These are phyloP conservation scores for Pitta sordida DNA, from an alignment of 2,113 vertebrate species.

Conservation along the genomic window DNA sequence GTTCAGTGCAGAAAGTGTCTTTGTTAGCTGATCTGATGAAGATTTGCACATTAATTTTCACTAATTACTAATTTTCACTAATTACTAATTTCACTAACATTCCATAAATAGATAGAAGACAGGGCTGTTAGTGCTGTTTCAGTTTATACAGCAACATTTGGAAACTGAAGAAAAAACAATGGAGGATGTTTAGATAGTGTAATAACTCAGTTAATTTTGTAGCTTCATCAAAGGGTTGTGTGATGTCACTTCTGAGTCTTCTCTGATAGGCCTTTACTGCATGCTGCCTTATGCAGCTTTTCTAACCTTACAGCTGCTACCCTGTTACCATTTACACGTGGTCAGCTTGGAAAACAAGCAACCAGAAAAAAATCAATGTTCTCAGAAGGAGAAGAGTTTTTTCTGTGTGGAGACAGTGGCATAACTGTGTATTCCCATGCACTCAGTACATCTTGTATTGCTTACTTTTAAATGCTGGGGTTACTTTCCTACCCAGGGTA, in stretches of 20 bases:
- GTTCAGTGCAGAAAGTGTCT: not conserved
- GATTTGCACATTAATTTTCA: not conserved
- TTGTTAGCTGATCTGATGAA: not conserved
- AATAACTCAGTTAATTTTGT: not conserved
- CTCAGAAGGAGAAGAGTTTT: not conserved
- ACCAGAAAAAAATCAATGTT: not conserved
- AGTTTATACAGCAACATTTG: not conserved
- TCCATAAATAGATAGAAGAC: not conserved
- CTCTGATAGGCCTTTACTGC: not conserved
- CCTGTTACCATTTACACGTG: not conserved
- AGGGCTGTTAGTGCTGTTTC: not conserved
- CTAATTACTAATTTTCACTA: not conserved
- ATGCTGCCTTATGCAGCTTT: not conserved
- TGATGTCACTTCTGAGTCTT: not conserved
- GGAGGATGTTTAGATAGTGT: not conserved
- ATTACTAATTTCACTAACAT: not conserved
- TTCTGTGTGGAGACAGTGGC: not conserved
- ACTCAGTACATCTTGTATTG: not conserved
- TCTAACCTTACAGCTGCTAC: not conserved
- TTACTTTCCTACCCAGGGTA: conserved; percentile 25
- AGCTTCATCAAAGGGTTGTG: not conserved
- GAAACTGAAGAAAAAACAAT: not conserved
- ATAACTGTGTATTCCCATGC: not conserved
- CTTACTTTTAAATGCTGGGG: conserved; percentile 23
- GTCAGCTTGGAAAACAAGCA: not conserved